These are phyloP conservation scores for Morone saxatilis DNA, from an alignment of 2,113 vertebrate species.

Conservation along the genomic window DNA sequence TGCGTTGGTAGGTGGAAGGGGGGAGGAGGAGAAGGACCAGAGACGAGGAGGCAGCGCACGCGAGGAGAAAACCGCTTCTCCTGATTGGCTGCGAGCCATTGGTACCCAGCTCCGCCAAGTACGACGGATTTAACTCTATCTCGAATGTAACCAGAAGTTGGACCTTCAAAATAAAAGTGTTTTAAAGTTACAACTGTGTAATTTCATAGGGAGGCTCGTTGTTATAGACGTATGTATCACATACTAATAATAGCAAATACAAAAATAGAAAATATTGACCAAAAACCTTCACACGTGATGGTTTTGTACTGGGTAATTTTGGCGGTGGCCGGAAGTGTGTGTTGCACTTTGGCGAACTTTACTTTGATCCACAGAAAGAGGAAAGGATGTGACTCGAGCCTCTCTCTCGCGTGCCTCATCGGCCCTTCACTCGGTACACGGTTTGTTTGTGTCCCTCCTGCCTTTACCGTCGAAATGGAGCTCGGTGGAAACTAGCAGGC, in stretches of 20 bases:
- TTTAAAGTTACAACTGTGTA: neutral
- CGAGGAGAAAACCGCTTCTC: constrained; percentile 24
- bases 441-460: constrained; percentile 44
- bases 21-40: too few species aligned
- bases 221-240: too few species aligned
- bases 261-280: neutral
- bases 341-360: neutral
- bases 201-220: neutral
- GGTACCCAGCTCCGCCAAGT: constrained; percentile 69
- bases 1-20: neutral
- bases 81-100: constrained; percentile 72
- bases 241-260: fast-evolving
- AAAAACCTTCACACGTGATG: fast-evolving
- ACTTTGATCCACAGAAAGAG: constrained; percentile 54
- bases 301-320: neutral
- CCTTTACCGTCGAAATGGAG: constrained; percentile 58
- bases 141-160: fast-evolving
- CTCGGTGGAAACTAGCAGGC: constrained; percentile 47
- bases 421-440: constrained; percentile 14
- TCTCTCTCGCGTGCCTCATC: constrained; percentile 25
- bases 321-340: neutral
- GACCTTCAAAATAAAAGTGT: constrained; percentile 47
- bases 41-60: constrained; percentile 20
- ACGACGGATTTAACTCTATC: fast-evolving
- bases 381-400: constrained; percentile 69